phyloP scores from a whole-genome alignment of 2,113 vertebrate species.

The Melanerpes formicivorus region DNA sequence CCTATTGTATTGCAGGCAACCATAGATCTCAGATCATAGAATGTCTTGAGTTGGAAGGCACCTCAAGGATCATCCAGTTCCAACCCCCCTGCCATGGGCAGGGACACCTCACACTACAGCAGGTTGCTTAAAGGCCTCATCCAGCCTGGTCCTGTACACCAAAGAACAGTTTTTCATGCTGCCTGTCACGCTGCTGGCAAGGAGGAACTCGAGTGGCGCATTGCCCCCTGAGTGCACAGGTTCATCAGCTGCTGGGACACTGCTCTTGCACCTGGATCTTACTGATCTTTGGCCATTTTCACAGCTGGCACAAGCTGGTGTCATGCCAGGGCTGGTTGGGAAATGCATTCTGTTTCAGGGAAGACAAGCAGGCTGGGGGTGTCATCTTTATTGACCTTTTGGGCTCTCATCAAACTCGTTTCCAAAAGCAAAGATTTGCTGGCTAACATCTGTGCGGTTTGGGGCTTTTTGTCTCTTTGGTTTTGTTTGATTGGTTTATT shows the following conservation, averaged over 20 bases:
- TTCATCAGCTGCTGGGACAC: constrained; percentile 37
- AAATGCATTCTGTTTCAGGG: constrained; percentile 19
- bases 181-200: fast-evolving
- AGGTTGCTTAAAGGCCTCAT: too few relatives aligned
- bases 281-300: constrained; percentile 28
- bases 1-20: neutral
- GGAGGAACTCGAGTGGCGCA: neutral
- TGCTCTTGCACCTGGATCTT: constrained; percentile 19
- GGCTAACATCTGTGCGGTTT: neutral
- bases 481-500: too few relatives aligned
- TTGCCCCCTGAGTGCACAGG: neutral
- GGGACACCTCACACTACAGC: too few relatives aligned
- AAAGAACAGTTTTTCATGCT: neutral
- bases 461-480: too few relatives aligned
- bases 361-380: neutral
- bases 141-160: too few relatives aligned
- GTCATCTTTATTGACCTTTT: neutral
- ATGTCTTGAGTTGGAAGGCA: too few relatives aligned
- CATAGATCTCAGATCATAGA: too few relatives aligned
- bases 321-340: neutral
- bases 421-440: neutral
- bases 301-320: neutral
- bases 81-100: too few relatives aligned
- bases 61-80: too few relatives aligned
- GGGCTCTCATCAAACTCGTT: neutral